Evolutionary conservation across 2,888 invertebrate genomes (phyloP), one percentile per base, ranked within the genome.

Genomic region (Caenorhabditis drosophilae): DNA sequence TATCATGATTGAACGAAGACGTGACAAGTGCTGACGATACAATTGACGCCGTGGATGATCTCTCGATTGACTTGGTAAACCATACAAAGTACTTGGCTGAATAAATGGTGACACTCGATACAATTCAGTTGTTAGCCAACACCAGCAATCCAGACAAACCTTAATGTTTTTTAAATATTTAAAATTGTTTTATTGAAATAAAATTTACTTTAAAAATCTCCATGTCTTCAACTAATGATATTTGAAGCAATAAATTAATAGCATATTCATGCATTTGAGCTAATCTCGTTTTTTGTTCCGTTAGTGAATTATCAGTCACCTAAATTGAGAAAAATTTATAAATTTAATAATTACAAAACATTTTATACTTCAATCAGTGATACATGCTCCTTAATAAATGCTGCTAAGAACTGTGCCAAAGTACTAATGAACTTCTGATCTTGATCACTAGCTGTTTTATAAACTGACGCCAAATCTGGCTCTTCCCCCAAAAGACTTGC

Each of bases 381-480:
- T n/a, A 92, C 93, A 85, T 97, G 97, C 83, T 96, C 95, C 85
- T 95, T 95, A 40, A 99, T 87, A 86, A 91, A 97, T 70, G 95
- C 93, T 85, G 94, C 95, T 50, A 98, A 87, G 85, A 99, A 98
- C 87, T 98, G 89, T 54, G 96, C 94, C 75, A 99, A 88, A 86
- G 98, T 97, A 84, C 97, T 96, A 67, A 99, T 96, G 84, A 99
- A 97, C 83, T 95, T 93, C 85, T 99, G 98, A 84, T 99, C 97
- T 83, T 93, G 92, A 85, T 97, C 96, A 78, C 90, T 89, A 23
- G 97, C 97, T 72, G 89, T 89, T 48, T 92, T 90, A 86, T 97
- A 99, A 1, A 96, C 95, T 71, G 91, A 90, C 75, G 91, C 90
- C 83, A 99, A 92, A 84, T 96, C 93, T 36, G 95, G 92, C n/a